Percentiles rank a stretch among this genome's conserved stretches.
These are phyloP conservation scores for Eulimnadia texana DNA, from an alignment of 1,140 invertebrate species.

Conservation along the genomic window DNA sequence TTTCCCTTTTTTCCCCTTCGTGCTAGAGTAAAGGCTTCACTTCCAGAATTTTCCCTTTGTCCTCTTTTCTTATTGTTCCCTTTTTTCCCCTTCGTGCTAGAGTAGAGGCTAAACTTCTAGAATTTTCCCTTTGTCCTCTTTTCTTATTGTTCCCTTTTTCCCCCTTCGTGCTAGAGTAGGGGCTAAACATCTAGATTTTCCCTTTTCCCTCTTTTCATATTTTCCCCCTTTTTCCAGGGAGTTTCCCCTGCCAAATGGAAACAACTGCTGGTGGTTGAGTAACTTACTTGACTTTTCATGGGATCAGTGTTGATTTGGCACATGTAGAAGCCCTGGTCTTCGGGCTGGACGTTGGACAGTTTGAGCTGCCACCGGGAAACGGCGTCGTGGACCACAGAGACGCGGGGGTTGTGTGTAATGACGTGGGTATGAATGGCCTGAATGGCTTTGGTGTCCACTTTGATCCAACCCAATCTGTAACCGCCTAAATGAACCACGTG, in stretches of 20 bases:
- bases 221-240: background rate
- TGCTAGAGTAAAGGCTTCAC: too few species aligned
- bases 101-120: too few species aligned
- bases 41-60: too few species aligned
- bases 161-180: too few species aligned
- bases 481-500: slow-evolving; percentile 78
- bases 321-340: slow-evolving; percentile 30
- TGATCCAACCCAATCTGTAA: slow-evolving; percentile 89
- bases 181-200: too few species aligned
- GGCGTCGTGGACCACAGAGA: slow-evolving; percentile 22
- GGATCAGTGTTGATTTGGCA: slow-evolving; percentile 34
- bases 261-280: background rate
- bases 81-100: too few species aligned
- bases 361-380: background rate
- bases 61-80: too few species aligned
- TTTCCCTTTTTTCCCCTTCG: too few species aligned
- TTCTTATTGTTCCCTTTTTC: too few species aligned
- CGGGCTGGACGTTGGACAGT: slow-evolving; percentile 27
- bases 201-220: background rate
- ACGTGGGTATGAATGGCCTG: slow-evolving; percentile 48
- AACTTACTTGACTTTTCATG: slow-evolving; percentile 29
- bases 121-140: too few species aligned
- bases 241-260: background rate
- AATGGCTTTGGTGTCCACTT: slow-evolving; percentile 79
- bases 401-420: slow-evolving; percentile 30